Evolutionary conservation across 92 coral and sea anemone genomes (phyloP).

Genomic region (Phenganax stokvisi): DNA sequence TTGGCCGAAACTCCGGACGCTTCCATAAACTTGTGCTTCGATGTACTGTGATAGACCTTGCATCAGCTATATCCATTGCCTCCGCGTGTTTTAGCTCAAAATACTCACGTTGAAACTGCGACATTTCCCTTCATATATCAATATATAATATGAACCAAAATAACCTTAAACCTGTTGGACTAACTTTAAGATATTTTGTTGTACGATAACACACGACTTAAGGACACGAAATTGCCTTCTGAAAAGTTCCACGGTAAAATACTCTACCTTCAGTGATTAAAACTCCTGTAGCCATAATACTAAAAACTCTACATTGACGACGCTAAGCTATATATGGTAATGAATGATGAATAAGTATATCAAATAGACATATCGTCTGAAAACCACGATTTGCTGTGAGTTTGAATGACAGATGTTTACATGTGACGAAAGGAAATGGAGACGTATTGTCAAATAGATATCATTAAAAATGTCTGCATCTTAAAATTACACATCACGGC

Average conservation of each 20-base stretch:
- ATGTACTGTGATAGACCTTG: not conserved
- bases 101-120: conserved; percentile 12
- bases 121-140: not conserved
- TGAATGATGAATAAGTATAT: conserved; percentile 9
- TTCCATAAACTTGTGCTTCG: not conserved
- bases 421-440: not conserved
- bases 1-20: not conserved
- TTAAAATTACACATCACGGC: too few relatives aligned
- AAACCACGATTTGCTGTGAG: not conserved
- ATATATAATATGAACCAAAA: not conserved
- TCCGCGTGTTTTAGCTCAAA: conserved; percentile 11
- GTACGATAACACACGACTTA: not conserved
- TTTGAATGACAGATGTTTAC: conserved; percentile 12
- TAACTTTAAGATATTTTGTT: not conserved
- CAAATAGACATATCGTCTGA: not conserved
- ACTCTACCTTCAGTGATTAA: not conserved
- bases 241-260: not conserved
- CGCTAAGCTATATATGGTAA: not conserved
- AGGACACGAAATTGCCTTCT: not conserved
- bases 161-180: not conserved
- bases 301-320: not conserved
- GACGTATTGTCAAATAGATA: too few relatives aligned
- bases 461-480: too few relatives aligned
- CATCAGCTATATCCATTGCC: conserved; percentile 22
- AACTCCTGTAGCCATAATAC: not conserved